A percentile compares a stretch with the other conserved stretches of the same genome.
Conservation (phyloP, 1,140 invertebrate genomes). For the Nomia melanderi region DNA sequence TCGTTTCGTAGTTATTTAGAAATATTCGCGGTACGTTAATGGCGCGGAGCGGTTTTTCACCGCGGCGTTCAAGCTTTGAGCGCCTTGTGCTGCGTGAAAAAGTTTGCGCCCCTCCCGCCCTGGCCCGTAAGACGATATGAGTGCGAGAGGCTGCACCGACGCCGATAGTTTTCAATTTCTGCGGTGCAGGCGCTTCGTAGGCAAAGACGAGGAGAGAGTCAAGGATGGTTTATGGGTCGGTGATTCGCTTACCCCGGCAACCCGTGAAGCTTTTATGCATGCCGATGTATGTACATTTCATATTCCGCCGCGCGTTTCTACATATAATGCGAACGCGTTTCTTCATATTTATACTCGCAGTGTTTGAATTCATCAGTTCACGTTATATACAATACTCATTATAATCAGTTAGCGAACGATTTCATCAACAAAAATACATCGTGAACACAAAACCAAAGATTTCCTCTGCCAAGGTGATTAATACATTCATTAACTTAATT, state of each 20-base stretch:
- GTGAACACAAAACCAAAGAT: too few relatives aligned
- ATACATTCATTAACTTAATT: too few relatives aligned
- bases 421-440: too few relatives aligned
- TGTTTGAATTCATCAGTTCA: not conserved
- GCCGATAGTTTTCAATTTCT: conserved; percentile 72
- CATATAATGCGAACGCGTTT: not conserved
- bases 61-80: not conserved
- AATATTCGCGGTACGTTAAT: not conserved
- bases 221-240: conserved; percentile 65
- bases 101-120: not conserved
- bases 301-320: conserved; percentile 17
- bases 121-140: conserved; percentile 61
- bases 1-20: conserved; percentile 28
- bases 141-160: conserved; percentile 25
- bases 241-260: conserved; percentile 52
- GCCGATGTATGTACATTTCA: conserved; percentile 43
- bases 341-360: not conserved
- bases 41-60: too few relatives aligned
- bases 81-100: conserved; percentile 1
- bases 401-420: too few relatives aligned
- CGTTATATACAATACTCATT: too few relatives aligned
- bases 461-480: too few relatives aligned
- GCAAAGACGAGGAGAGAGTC: conserved; percentile 64
- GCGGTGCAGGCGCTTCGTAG: conserved; percentile 60
- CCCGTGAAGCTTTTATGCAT: conserved; percentile 47